Percentiles rank a stretch among this genome's conserved stretches.
Conservation (phyloP, 2,113 vertebrate species). For the Peromyscus polionotus region DNA sequence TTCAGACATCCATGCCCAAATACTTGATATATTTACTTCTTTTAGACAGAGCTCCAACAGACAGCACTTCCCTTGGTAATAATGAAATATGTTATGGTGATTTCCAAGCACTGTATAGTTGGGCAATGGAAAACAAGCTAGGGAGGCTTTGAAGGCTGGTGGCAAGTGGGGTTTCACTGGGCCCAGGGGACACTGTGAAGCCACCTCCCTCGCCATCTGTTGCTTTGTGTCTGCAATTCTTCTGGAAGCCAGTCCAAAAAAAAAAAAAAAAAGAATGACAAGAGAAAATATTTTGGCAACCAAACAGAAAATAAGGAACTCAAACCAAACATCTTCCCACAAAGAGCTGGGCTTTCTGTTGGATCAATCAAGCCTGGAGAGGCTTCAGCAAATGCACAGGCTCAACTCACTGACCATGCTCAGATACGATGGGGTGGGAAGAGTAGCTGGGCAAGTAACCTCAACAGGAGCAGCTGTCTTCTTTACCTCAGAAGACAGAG, state of each 20-base stretch:
- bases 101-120: conserved; percentile 64
- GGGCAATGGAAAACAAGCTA: conserved; percentile 70
- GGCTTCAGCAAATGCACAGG: not conserved
- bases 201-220: conserved; percentile 72
- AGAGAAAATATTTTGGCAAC: conserved; percentile 80
- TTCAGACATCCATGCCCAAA: conserved; percentile 63
- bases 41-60: conserved; percentile 29
- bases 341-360: conserved; percentile 65
- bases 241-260: conserved; percentile 67
- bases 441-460: not conserved
- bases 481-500: not conserved
- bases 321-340: conserved; percentile 69
- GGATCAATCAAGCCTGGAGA: conserved; percentile 45
- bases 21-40: conserved; percentile 44
- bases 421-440: not conserved
- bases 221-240: conserved; percentile 74
- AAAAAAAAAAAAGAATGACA: conserved; percentile 67
- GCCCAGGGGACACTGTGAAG: conserved; percentile 57
- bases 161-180: conserved; percentile 61
- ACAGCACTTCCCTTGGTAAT: conserved; percentile 44
- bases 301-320: conserved; percentile 76
- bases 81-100: conserved; percentile 28
- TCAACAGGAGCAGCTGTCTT: not conserved
- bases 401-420: not conserved
- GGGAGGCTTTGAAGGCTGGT: conserved; percentile 69